Evolutionary conservation across 1,140 invertebrate genomes (phyloP).

Genomic region (Mactra quadrangularis): DNA sequence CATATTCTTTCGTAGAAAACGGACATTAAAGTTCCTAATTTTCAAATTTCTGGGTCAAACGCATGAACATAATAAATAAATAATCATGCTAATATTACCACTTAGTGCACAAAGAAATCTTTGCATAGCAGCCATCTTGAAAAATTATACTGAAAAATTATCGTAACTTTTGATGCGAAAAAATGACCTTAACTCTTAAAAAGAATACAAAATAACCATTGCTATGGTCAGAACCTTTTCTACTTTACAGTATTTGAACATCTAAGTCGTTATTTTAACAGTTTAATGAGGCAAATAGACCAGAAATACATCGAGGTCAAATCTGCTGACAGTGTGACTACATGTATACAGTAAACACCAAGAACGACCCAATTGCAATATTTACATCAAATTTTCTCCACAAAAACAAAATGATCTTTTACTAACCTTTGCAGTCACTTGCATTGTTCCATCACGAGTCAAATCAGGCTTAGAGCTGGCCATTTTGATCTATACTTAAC

Average conservation of each 20-base stretch:
- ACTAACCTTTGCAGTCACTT: slow-evolving; percentile 81
- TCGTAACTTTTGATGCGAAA: too few species aligned
- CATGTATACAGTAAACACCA: slow-evolving; percentile 4
- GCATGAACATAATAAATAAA: neutral
- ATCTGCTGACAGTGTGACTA: neutral
- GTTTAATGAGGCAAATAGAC: neutral
- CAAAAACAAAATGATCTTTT: slow-evolving; percentile 61
- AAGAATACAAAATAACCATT: too few species aligned
- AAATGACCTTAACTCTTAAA: too few species aligned
- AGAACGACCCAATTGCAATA: neutral
- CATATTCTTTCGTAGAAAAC: too few species aligned
- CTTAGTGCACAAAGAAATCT: neutral
- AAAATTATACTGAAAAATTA: too few species aligned
- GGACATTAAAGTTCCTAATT: too few species aligned
- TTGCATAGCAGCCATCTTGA: slow-evolving; percentile 66
- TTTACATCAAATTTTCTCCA: slow-evolving; percentile 56
- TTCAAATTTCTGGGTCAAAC: too few species aligned
- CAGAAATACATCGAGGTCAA: slow-evolving; percentile 3
- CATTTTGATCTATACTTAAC: slow-evolving; percentile 72
- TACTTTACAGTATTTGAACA: too few species aligned
- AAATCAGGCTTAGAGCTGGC: slow-evolving; percentile 75
- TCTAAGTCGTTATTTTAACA: neutral
- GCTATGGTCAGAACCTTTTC: too few species aligned
- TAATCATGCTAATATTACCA: slow-evolving; percentile 35
- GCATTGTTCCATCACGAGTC: slow-evolving; percentile 80